Percentiles rank a stretch among this genome's conserved stretches.
These are phyloP conservation scores for Pterois miles DNA, from an alignment of 2,797 vertebrate genomes.

Conservation along the genomic window DNA sequence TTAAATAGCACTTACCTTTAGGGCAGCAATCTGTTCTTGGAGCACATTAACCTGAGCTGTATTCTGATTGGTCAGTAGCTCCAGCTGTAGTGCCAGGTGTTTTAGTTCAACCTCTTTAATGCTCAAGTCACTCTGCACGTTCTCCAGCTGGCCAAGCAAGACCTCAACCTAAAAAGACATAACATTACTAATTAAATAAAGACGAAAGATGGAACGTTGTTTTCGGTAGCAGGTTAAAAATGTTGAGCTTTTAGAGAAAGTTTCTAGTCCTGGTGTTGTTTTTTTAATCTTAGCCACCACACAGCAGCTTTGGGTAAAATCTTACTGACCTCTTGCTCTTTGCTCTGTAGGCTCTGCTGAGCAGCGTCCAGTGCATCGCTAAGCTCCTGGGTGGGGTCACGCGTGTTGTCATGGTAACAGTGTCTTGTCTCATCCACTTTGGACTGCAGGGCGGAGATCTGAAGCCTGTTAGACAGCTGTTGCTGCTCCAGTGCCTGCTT, in stretches of 20 bases:
- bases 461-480: slow-evolving; percentile 87
- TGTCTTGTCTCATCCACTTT: slow-evolving; percentile 87
- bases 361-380: slow-evolving; percentile 82
- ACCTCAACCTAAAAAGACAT: slow-evolving; percentile 80
- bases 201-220: not conserved
- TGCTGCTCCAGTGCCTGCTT: slow-evolving; percentile 91
- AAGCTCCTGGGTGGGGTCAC: slow-evolving; percentile 73
- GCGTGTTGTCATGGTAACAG: slow-evolving; percentile 72
- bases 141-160: slow-evolving; percentile 84
- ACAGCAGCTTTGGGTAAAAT: slow-evolving; percentile 8
- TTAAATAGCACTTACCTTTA: slow-evolving; percentile 62
- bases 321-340: slow-evolving; percentile 84
- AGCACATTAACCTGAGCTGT: slow-evolving; percentile 72
- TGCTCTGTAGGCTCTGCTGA: slow-evolving; percentile 80
- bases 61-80: slow-evolving; percentile 77
- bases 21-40: slow-evolving; percentile 76
- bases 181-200: not conserved
- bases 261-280: not conserved
- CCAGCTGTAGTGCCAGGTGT: slow-evolving; percentile 86
- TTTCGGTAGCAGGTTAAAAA: not conserved
- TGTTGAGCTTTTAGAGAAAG: not conserved
- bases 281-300: not conserved
- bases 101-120: slow-evolving; percentile 86
- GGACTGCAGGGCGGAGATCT: slow-evolving; percentile 90
- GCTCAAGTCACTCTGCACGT: slow-evolving; percentile 82